These are phyloP conservation scores for Turritopsis dohrnii DNA, from an alignment of 30 jellyfish, hydroid and myxozoan species.

Conservation along the genomic window DNA sequence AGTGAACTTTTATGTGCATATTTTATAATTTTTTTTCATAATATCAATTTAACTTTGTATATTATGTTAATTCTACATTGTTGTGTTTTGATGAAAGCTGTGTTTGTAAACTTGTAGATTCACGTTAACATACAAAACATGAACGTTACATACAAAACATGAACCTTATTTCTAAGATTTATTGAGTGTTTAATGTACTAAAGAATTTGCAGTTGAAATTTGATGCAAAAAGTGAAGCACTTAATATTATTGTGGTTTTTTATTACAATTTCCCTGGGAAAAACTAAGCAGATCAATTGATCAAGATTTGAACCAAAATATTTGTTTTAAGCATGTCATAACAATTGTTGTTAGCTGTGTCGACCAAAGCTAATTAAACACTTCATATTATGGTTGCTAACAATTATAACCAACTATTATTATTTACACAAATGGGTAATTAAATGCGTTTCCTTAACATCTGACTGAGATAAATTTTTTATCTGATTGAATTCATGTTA, in stretches of 20 bases:
- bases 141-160: background rate
- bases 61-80: too few species aligned
- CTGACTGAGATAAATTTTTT: background rate
- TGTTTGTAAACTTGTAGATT: background rate
- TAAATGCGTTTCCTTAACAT: background rate
- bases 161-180: background rate
- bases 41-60: too few species aligned
- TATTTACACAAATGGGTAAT: background rate
- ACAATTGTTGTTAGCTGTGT: background rate
- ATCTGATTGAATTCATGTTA: background rate
- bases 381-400: background rate
- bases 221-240: background rate
- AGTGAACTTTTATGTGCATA: background rate
- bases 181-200: background rate
- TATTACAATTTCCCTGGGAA: background rate
- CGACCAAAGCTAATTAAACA: background rate
- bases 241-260: too few species aligned
- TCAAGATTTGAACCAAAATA: background rate
- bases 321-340: background rate
- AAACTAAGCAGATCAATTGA: background rate
- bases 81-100: background rate
- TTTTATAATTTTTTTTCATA: too few species aligned
- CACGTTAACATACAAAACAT: background rate
- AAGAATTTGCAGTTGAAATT: background rate
- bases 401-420: background rate